phyloP scores from a whole-genome alignment of 2,113 vertebrate species.

The Athene cunicularia region DNA sequence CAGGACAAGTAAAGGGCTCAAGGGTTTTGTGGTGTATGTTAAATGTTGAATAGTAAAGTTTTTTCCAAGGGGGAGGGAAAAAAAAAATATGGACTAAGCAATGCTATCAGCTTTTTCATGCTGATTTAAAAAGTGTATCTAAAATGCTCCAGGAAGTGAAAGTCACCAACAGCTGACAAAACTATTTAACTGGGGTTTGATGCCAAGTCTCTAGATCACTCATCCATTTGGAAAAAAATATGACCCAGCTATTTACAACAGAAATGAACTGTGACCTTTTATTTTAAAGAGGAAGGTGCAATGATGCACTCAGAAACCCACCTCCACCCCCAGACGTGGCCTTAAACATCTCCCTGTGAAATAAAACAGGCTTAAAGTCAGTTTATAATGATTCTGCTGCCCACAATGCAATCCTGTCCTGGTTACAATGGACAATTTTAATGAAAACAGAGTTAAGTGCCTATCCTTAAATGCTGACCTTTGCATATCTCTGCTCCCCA shows the following conservation, averaged over 20 bases:
- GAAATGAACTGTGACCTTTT: slow-evolving; percentile 22
- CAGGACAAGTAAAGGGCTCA: slow-evolving; percentile 56
- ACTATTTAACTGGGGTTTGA: not conserved
- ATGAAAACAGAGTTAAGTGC: not conserved
- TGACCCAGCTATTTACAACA: slow-evolving; percentile 31
- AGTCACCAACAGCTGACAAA: slow-evolving; percentile 34
- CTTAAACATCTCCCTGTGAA: not conserved
- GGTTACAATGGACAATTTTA: accelerated
- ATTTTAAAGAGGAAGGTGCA: not conserved
- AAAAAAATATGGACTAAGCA: not conserved
- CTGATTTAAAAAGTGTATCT: not conserved
- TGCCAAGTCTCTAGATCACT: slow-evolving; percentile 19
- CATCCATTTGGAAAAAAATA: not conserved
- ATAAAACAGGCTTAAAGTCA: accelerated
- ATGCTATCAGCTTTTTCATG: not conserved
- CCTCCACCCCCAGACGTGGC: not conserved
- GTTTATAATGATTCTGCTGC: not conserved
- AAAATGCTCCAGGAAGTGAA: not conserved
- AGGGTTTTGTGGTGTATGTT: slow-evolving; percentile 1
- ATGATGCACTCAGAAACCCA: not conserved
- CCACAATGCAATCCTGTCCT: not conserved
- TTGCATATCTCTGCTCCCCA: not conserved
- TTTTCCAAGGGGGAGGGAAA: not conserved
- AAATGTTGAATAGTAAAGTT: not conserved
- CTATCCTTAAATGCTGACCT: not conserved